These are phyloP conservation scores for Dryococelus australis DNA, from an alignment of 2,888 invertebrate species.

Conservation along the genomic window DNA sequence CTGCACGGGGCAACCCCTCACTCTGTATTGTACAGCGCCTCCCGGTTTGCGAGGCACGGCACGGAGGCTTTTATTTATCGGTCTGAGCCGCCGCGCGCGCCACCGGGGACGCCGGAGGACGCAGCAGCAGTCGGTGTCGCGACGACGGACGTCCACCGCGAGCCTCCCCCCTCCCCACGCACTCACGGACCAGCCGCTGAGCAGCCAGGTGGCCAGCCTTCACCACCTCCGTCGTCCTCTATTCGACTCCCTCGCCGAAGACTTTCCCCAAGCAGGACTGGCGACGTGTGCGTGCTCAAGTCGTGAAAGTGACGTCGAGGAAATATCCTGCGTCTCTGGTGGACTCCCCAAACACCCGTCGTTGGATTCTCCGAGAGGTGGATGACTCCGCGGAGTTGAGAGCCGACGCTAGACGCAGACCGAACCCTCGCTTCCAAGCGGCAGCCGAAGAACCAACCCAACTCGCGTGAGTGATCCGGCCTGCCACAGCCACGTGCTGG, in stretches of 20 bases:
- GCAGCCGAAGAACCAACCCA: no score
- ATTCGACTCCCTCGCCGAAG: not conserved
- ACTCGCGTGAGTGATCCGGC: no score
- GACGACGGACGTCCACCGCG: not conserved
- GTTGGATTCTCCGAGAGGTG: not conserved
- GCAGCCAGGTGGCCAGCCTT: no score
- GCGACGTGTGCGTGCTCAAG: not conserved
- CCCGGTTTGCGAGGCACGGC: slow-evolving; percentile 4
- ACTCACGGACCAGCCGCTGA: not conserved
- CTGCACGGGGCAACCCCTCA: not conserved
- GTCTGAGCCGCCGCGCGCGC: not conserved
- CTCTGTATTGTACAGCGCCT: slow-evolving; percentile 10
- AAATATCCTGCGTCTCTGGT: not conserved
- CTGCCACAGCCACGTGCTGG: not conserved
- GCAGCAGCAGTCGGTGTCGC: not conserved
- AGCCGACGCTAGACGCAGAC: not conserved
- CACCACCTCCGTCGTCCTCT: no score
- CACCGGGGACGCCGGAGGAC: not conserved
- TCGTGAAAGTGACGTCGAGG: not conserved
- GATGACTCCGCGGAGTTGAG: not conserved
- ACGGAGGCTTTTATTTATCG: slow-evolving; percentile 23
- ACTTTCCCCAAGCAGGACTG: not conserved
- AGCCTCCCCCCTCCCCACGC: not conserved
- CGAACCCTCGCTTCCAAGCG: no score
- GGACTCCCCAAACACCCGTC: not conserved